Evolutionary conservation across 2,113 vertebrate species (phyloP), one percentile per base, ranked within the genome.

Genomic region (Microcebus jonahi): DNA sequence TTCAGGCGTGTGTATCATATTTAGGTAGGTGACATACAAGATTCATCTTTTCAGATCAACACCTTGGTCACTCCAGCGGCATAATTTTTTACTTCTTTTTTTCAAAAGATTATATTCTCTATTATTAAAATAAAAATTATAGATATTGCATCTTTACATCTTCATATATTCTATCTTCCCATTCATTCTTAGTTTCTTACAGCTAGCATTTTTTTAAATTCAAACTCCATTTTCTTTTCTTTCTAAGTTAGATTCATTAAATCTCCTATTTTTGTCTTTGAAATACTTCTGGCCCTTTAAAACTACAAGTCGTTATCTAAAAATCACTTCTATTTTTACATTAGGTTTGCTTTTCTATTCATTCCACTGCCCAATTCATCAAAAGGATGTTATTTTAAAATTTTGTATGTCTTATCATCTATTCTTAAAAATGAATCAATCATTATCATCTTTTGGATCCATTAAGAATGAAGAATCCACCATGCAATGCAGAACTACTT

Each of bases 21-120:
- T 96, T 98, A 97, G 96, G 97, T 97, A 98, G 84, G 96, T 98
- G 96, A 88, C 89, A 94, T 86, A 83, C 84, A 96, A 97, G 97
- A 97, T 96, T 97, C 89, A 97, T 67, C 73, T 93, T 95, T 97
- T 65, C 75, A 88, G 89, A 97, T 82, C 93, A 95, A 97, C 55
- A 82, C 91, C 80, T 84, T 45, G 86, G 96, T 70, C 95, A 97
- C 85, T 79, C 94, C 95, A 88, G 89, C 91, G 84, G 89, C 90
- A 95, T 89, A 81, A 82, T 85, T 94, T 90, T 82, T 89, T 90
- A 93, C 83, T 71, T 90, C 68, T 83, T 71, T 96, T 82, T 76
- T 48, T 93, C 36, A n/a, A 89, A 88, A 91, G 53, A 89, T 82
- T 87, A 53, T 83, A 91, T 59, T 86, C 63, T 79, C 45, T 87